phyloP scores from a whole-genome alignment of 2,888 invertebrate genomes.

The Nemurella pictetii region DNA sequence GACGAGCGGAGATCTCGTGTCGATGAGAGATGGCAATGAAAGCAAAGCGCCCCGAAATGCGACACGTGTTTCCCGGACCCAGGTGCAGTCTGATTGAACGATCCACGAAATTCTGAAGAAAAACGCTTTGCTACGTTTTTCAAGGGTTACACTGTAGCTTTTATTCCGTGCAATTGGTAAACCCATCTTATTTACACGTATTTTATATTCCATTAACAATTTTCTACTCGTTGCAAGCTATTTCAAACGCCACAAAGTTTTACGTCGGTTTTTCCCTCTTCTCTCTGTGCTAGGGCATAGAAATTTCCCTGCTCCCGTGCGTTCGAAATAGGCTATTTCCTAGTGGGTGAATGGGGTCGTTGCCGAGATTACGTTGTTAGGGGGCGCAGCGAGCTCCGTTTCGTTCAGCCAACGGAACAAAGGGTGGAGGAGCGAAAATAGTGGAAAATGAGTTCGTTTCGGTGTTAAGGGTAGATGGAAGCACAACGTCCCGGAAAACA shows the following conservation, averaged over 20 bases:
- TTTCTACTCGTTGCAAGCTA: conserved; percentile 24
- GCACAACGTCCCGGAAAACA: conserved; percentile 8
- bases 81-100: background rate
- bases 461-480: conserved; percentile 25
- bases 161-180: conserved; percentile 2
- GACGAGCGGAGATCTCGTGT: background rate
- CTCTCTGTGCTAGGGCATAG: background rate
- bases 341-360: conserved; percentile 35
- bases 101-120: background rate
- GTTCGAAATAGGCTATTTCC: conserved; percentile 26
- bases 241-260: conserved; percentile 27
- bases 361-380: conserved; percentile 39
- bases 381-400: conserved; percentile 16
- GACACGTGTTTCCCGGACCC: background rate
- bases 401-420: conserved; percentile 24
- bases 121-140: background rate
- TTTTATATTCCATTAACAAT: conserved; percentile 31
- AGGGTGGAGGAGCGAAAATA: conserved; percentile 24
- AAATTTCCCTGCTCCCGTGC: conserved; percentile 16
- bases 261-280: conserved; percentile 25
- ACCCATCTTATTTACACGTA: conserved; percentile 2
- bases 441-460: conserved; percentile 33
- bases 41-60: background rate
- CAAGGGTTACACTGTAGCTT: background rate
- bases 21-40: background rate